Evolutionary conservation across 2,797 vertebrate species (phyloP), one percentile per base, ranked within the genome.

Genomic region (Catamblyrhynchus diadema): DNA sequence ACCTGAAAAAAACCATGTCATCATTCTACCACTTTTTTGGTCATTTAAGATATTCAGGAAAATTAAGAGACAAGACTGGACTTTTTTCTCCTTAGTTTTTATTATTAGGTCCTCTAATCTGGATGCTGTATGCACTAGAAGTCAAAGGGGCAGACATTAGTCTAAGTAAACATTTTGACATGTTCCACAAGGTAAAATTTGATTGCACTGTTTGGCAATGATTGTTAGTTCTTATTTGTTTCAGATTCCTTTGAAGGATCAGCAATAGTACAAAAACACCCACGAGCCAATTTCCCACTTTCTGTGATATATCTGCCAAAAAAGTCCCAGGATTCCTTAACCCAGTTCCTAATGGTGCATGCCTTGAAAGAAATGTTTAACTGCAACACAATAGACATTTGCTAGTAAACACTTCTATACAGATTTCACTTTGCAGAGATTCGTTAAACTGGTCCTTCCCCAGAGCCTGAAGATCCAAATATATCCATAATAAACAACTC

Each of bases 401-500:
- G 25, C 65, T 51, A 83, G 56, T 65, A 91, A 97, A 91, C 70
- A 71, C 30, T 57, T 84, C 22, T 27, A 50, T 23, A 44, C 0
- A 72, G 69, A 53, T 69, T 70, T 39, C 6, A 33, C 37, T 88
- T 69, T 83, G 62, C 66, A 79, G 59, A 87, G 56, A 80, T 80
- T 81, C 27, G n/a, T 81, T 78, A 84, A 86, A 92, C 57, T 59
- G 70, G 47, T 61, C 71, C 64, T 61, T 89, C 84, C 87, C 81
- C 35, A 74, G 62, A 73, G 91, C 80, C 79, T 48, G 22, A 67
- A 59, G 47, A 67, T 66, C 95, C 91, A 93, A 96, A 94, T 75
- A 92, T 91, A 95, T 45, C 84, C 50, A 33, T 33, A 85, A 96
- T 73, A 96, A 96, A 96, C 95, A 91, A 92, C 81, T 83, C 79